Evolutionary conservation across 2,888 invertebrate species (phyloP), one percentile per base, ranked within the genome.

Genomic region (Torymus texanus): DNA sequence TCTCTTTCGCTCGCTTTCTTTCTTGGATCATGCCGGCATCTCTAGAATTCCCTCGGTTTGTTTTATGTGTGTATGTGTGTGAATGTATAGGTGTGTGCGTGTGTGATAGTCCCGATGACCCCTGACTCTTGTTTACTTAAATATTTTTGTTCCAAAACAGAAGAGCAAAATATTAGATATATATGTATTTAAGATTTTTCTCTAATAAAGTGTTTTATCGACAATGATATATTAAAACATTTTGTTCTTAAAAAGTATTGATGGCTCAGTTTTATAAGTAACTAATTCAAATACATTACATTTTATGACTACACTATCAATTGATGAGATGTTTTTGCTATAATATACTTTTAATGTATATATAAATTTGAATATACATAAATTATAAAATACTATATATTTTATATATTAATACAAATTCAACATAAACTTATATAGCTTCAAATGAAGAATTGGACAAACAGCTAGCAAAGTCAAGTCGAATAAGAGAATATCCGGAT

Each of bases 41-140:
- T 29, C 14, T 2, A 24, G 14, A 55, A 63, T 41, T 58, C 56
- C 56, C 16, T 58, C 58, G 29, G 18, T 41, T n/a, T n/a, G 14
- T 41, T 13, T 5, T 13, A 1, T 58, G 29, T 16, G 12, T 10
- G 1, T 68, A n/a, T 29, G 56, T n/a, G 56, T 1, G 68, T 29
- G 58, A n/a, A n/a, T n/a, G n/a, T n/a, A n/a, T n/a, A n/a, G 2
- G 59, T 14, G 70, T 18, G 70, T 70, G 70, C 21, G 56, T 29
- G 18, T 18, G 18, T 53, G 14, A n/a, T n/a, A n/a, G 10, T n/a
- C 21, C 10, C 12, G 24, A 24, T 21, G 61, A n/a, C n/a, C n/a
- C 12, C 11, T 12, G 14, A 10, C 21, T 5, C 11, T 61, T 24
- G 58, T 21, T 61, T 61, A 12, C 21, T 61, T 24, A 21, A 29